phyloP scores from a whole-genome alignment of 2,888 invertebrate species.

The Orthosia gothica region DNA sequence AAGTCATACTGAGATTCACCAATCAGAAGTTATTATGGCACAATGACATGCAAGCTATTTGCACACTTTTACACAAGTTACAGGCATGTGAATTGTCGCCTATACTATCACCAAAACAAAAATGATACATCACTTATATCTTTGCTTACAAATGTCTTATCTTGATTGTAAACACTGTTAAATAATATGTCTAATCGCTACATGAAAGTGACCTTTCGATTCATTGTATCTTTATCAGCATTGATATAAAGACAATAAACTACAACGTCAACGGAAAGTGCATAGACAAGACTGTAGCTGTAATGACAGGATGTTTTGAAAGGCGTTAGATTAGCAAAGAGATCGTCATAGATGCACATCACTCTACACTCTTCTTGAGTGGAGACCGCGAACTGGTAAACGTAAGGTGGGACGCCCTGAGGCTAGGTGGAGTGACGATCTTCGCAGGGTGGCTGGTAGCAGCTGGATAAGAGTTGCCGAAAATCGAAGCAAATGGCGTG shows the following conservation, averaged over 20 bases:
- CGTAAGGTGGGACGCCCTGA: too few species aligned
- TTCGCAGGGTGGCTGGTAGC: too few species aligned
- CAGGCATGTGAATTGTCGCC: too few species aligned
- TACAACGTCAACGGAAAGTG: slow-evolving; percentile 25
- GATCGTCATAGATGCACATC: background rate
- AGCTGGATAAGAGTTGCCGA: too few species aligned
- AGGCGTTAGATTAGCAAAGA: slow-evolving; percentile 1
- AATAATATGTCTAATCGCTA: slow-evolving; percentile 25
- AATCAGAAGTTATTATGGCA: too few species aligned
- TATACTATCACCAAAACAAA: background rate
- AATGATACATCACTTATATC: background rate
- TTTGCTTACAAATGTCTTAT: slow-evolving; percentile 37
- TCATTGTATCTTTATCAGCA: slow-evolving; percentile 28
- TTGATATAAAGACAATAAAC: slow-evolving; percentile 28
- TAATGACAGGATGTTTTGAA: slow-evolving; percentile 16
- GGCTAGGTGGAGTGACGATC: too few species aligned
- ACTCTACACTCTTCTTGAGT: too few species aligned
- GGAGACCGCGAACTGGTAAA: too few species aligned
- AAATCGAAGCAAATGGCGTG: too few species aligned
- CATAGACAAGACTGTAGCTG: slow-evolving; percentile 8
- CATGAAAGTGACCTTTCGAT: slow-evolving; percentile 38
- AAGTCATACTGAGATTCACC: too few species aligned
- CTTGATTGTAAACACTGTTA: slow-evolving; percentile 51
- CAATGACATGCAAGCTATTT: too few species aligned
- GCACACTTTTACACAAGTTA: too few species aligned